phyloP scores from a whole-genome alignment of 2,888 invertebrate species.

The Drosophila stalkeri region DNA sequence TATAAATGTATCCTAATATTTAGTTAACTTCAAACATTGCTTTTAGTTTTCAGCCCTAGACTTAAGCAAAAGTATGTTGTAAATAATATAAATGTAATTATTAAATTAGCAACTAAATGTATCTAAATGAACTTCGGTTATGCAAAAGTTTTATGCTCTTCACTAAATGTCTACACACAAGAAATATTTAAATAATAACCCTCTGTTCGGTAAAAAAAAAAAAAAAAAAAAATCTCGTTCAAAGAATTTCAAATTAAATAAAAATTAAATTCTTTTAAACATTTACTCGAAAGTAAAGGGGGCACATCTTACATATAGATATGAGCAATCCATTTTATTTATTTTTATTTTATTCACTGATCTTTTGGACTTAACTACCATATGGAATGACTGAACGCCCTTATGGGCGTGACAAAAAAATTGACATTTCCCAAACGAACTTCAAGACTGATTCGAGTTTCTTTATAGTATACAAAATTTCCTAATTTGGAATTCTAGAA shows the following conservation, averaged over 20 bases:
- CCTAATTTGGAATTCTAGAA: background rate
- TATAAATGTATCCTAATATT: constrained; percentile 13
- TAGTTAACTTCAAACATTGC: constrained; percentile 38
- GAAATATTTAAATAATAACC: constrained; percentile 35
- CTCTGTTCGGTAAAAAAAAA: constrained; percentile 42
- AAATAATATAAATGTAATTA: constrained; percentile 54
- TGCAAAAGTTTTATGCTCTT: constrained; percentile 64
- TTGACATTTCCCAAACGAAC: constrained; percentile 15
- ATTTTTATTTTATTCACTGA: background rate
- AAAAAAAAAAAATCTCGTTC: constrained; percentile 38
- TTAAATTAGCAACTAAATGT: constrained; percentile 28
- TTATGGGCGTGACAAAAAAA: background rate
- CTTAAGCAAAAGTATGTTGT: constrained; percentile 40
- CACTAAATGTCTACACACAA: constrained; percentile 51
- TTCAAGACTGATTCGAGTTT: constrained; percentile 32
- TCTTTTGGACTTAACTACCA: background rate
- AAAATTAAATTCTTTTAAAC: constrained; percentile 55
- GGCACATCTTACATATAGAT: constrained; percentile 1
- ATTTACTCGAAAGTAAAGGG: constrained; percentile 32
- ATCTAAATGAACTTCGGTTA: constrained; percentile 44
- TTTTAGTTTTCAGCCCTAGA: constrained; percentile 39
- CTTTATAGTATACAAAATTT: background rate
- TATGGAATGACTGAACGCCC: constrained; percentile 10
- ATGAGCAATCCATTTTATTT: constrained; percentile 2
- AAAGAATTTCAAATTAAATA: constrained; percentile 60